A percentile compares a stretch with the other conserved stretches of the same genome.
Evolutionary conservation across 2,888 invertebrate genomes (phyloP).

Genomic region (Thymelicus lineola): DNA sequence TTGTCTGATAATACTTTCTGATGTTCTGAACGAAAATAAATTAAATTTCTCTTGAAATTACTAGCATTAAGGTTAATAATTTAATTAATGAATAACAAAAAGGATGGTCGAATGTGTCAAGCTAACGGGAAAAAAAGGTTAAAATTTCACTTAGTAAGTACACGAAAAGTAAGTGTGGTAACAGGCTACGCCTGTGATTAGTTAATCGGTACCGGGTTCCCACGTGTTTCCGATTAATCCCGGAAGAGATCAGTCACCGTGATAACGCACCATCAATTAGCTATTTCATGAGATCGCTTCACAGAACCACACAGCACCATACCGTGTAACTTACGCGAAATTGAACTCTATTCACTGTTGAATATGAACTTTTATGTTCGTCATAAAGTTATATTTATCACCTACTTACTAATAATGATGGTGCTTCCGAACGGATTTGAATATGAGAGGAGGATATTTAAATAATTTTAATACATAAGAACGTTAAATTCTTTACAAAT

Average conservation of each 20-base stretch:
- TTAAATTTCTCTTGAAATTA: neutral
- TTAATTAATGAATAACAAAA: no score
- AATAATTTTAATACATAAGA: no score
- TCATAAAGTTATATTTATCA: neutral
- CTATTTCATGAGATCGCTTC: conserved; percentile 29
- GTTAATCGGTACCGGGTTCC: conserved; percentile 41
- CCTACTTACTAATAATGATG: no score
- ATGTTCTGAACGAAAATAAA: neutral
- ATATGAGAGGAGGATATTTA: no score
- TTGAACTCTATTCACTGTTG: neutral
- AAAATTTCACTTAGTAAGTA: no score
- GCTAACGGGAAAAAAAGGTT: no score
- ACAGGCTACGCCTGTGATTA: neutral
- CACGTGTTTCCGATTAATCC: conserved; percentile 50
- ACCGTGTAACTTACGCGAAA: neutral
- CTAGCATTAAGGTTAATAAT: no score
- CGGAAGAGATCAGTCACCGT: conserved; percentile 59
- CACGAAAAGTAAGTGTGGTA: neutral
- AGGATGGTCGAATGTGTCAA: no score
- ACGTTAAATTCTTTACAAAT: no score
- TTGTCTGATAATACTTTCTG: conserved; percentile 6
- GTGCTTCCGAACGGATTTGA: no score
- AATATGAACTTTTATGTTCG: neutral
- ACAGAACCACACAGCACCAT: neutral
- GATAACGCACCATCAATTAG: conserved; percentile 49